Base-by-base conservation (phyloP, 1,140 invertebrate species). In the Neelides sp. region DNA sequence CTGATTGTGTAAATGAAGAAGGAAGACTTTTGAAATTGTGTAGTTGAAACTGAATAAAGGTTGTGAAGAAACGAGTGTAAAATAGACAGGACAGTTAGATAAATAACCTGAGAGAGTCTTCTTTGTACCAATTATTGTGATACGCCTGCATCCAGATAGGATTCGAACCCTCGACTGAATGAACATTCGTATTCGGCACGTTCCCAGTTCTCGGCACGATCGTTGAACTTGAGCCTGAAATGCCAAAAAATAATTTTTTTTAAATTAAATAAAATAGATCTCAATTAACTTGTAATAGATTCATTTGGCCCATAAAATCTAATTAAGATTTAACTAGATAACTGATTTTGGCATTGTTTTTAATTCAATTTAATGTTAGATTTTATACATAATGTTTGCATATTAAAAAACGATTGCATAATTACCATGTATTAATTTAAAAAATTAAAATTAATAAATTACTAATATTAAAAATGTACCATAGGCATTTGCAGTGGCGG, bases 111-210 rank as follows among this genome's bases (percentile, higher is more conserved):
- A 75, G 46, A 17, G 66, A 72, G 17, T 83, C 83, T 51, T 79
- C 81, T 69, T 92, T 92, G 64, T 86, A 91, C 87, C 88, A 93
- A 64, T 89, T 86, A 66, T 92, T 92, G 68, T 91, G 86, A 63
- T 91, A 92, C 5, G 86, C 84, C 61, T 88, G 84, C 67, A 93
- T 78, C 89, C 89, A 94, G 59, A 94, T 92, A 0, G 90, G 89
- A 73, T 94, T 94, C 7, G 85, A 90, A 27, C 89, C 90, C 68
- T 92, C 87, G 4, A 84, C 79, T 61, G 86, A 90, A 65, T 93
- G 89, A 64, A 89, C 88, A 66, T 93, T 94, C 2, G 90, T 93
- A 63, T 93, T 93, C 1, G 90, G 90, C 3, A 94, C 86, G 57
- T 82, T 70, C 10, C 27, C 78, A 24, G 47, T 55, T 78, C 13